Percentiles rank a stretch among this genome's conserved stretches.
These are phyloP conservation scores for Ganaspis sp. DNA, from an alignment of 1,140 invertebrate species.

Conservation along the genomic window DNA sequence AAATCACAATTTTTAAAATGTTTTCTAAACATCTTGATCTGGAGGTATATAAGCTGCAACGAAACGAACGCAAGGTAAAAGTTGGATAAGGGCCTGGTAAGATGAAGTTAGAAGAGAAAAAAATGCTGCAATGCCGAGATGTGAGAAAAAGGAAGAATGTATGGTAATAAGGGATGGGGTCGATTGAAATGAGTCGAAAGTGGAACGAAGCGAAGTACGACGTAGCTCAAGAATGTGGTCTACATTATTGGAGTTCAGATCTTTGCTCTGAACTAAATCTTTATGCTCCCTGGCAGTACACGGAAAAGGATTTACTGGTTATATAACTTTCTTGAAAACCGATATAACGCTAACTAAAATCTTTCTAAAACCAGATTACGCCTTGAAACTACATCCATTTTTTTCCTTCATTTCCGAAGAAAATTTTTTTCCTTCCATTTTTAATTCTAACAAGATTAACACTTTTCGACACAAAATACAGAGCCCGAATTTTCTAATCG, in stretches of 20 bases:
- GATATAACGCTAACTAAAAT: conserved; percentile 5
- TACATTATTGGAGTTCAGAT: conserved; percentile 26
- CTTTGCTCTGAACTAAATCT: conserved; percentile 28
- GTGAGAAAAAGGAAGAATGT: conserved; percentile 12
- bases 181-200: conserved; percentile 30
- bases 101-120: conserved; percentile 12
- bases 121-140: conserved; percentile 10
- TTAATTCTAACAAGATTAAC: no score
- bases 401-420: no score
- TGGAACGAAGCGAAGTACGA: conserved; percentile 13
- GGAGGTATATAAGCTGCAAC: neutral
- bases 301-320: conserved; percentile 21
- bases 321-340: conserved; percentile 13
- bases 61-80: neutral
- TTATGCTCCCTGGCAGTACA: conserved; percentile 26
- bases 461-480: no score
- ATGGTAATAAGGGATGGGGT: conserved; percentile 28
- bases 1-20: conserved; percentile 7
- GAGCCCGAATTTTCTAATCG: no score
- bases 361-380: neutral
- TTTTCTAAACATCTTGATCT: conserved; percentile 9
- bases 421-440: no score
- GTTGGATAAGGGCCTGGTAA: neutral
- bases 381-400: neutral
- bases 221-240: conserved; percentile 25